phyloP scores from a whole-genome alignment of 2,113 vertebrate species.

The Tautogolabrus adspersus region DNA sequence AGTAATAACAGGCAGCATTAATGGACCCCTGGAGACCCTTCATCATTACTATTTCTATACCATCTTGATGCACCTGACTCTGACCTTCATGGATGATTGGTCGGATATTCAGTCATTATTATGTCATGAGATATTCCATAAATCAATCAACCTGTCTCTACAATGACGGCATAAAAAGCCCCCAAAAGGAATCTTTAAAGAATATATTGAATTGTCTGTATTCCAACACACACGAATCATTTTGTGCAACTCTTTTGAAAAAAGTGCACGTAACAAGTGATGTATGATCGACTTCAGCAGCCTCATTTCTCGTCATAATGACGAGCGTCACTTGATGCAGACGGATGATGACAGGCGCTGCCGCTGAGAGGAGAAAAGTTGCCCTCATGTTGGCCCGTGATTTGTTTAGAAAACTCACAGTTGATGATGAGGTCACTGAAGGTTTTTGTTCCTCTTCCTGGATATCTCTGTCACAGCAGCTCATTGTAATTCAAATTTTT shows the following conservation, averaged over 20 bases:
- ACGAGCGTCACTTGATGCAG: conserved; percentile 10
- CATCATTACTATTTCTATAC: conserved; percentile 25
- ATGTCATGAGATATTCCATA: neutral
- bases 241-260: neutral
- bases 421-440: conserved; percentile 12
- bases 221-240: no score
- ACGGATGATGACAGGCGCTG: conserved; percentile 3
- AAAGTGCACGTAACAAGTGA: neutral
- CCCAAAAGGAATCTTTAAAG: no score
- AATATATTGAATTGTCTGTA: no score
- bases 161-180: no score
- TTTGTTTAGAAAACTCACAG: conserved; percentile 24
- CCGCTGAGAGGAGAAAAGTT: neutral
- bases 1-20: conserved; percentile 25
- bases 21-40: conserved; percentile 16
- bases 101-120: neutral
- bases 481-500: conserved; percentile 26
- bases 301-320: conserved; percentile 12
- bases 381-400: conserved; percentile 2
- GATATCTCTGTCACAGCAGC: neutral
- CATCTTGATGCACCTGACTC: conserved; percentile 1
- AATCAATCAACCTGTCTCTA: no score
- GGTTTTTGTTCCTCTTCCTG: conserved; percentile 7
- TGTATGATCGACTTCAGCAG: neutral
- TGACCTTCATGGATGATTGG: conserved; percentile 5